A percentile compares a stretch with the other conserved stretches of the same genome.
These are phyloP conservation scores for Cyclura pinguis DNA, from an alignment of 2,797 vertebrate species.

Conservation along the genomic window DNA sequence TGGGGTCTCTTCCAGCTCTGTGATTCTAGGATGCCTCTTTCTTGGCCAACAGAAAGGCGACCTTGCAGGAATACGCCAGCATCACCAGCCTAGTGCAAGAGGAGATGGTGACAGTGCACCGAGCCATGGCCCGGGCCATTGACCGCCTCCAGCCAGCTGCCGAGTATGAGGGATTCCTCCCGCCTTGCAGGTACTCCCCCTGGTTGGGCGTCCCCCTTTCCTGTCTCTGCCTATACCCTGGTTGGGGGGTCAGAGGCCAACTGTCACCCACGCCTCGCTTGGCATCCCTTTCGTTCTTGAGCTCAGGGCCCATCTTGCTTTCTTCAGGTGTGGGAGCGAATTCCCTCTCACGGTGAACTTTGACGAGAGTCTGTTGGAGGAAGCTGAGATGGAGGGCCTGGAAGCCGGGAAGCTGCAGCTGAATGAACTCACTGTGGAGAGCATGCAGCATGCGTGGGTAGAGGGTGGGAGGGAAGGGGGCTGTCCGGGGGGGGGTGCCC, in stretches of 20 bases:
- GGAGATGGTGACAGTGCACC: slow-evolving; percentile 84
- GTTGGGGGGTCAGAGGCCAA: too few relatives aligned
- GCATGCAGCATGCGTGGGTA: slow-evolving; percentile 90
- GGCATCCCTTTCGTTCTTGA: not conserved
- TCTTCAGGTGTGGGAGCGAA: slow-evolving; percentile 79
- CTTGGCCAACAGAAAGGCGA: slow-evolving; percentile 15
- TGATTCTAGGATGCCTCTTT: not conserved
- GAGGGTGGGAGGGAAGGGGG: accelerated
- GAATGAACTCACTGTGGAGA: slow-evolving; percentile 92
- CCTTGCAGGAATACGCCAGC: slow-evolving; percentile 62
- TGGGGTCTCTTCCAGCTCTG: too few relatives aligned
- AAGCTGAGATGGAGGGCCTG: slow-evolving; percentile 87
- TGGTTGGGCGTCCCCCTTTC: not conserved
- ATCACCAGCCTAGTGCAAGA: slow-evolving; percentile 91
- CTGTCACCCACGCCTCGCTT: too few relatives aligned
- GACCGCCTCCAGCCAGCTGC: slow-evolving; percentile 5
- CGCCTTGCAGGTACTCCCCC: slow-evolving; percentile 6
- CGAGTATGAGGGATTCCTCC: not conserved
- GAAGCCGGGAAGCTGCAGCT: slow-evolving; percentile 86
- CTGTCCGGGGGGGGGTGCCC: too few relatives aligned
- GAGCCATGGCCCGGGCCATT: not conserved
- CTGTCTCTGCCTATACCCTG: not conserved
- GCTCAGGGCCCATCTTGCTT: not conserved
- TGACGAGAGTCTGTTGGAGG: slow-evolving; percentile 88
- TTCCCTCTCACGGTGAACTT: slow-evolving; percentile 84